Evolutionary conservation across 2,113 vertebrate genomes (phyloP).

Genomic region (Cyprinodon tularosa): DNA sequence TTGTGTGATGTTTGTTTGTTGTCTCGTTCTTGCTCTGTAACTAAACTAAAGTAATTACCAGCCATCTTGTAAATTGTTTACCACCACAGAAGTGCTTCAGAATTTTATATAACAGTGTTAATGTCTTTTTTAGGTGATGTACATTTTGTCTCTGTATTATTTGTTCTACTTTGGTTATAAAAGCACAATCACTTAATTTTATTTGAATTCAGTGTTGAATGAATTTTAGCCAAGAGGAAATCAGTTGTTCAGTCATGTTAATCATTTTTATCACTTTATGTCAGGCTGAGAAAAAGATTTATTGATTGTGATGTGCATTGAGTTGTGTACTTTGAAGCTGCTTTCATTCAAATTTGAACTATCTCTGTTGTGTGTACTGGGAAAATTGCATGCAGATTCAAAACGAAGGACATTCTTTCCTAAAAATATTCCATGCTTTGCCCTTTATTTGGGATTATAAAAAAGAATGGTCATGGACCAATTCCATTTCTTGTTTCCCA

Average conservation of each 20-base stretch:
- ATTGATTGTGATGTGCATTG: slow-evolving; percentile 63
- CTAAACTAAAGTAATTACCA: slow-evolving; percentile 73
- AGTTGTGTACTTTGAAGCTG: slow-evolving; percentile 66
- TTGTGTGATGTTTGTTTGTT: slow-evolving; percentile 59
- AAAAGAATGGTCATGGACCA: slow-evolving; percentile 54
- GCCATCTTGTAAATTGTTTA: slow-evolving; percentile 88
- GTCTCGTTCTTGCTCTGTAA: slow-evolving; percentile 69
- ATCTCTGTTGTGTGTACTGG: slow-evolving; percentile 67
- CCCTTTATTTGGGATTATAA: slow-evolving; percentile 34
- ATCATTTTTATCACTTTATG: slow-evolving; percentile 42
- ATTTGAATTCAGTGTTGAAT: slow-evolving; percentile 93
- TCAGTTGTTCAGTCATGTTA: slow-evolving; percentile 44
- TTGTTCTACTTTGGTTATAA: slow-evolving; percentile 90
- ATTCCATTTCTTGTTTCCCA: slow-evolving; percentile 59
- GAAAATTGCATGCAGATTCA: slow-evolving; percentile 71
- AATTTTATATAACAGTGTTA: slow-evolving; percentile 96
- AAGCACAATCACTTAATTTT: slow-evolving; percentile 99
- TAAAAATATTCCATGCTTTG: slow-evolving; percentile 46
- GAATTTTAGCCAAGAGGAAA: slow-evolving; percentile 84
- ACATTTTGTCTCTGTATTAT: slow-evolving; percentile 77
- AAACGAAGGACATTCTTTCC: slow-evolving; percentile 50
- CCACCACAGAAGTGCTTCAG: slow-evolving; percentile 91
- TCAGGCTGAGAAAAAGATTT: slow-evolving; percentile 56
- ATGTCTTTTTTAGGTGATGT: slow-evolving; percentile 84
- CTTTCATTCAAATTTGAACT: slow-evolving; percentile 66